A percentile compares a stretch with the other conserved stretches of the same genome.
Evolutionary conservation across 2,888 invertebrate genomes (phyloP).

Genomic region (Eremobia ochroleuca): DNA sequence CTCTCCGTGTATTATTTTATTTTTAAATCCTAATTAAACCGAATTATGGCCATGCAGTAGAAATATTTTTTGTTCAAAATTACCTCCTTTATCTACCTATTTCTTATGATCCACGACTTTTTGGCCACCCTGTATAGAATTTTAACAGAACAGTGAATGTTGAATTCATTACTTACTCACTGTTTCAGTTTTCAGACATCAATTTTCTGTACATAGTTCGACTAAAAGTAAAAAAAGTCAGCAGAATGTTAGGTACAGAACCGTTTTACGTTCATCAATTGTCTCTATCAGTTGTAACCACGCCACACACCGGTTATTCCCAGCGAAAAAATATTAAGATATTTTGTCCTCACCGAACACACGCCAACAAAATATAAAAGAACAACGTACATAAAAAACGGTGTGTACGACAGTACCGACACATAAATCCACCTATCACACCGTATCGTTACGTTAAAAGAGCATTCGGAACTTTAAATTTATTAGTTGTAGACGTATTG

Average conservation of each 20-base stretch:
- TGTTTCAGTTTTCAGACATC: too few relatives aligned
- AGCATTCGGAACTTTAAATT: constrained; percentile 40
- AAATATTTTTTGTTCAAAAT: too few relatives aligned
- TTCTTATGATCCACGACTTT: too few relatives aligned
- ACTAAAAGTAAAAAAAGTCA: background rate
- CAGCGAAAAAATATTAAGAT: background rate
- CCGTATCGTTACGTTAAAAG: constrained; percentile 38
- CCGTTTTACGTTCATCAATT: background rate
- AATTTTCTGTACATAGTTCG: too few relatives aligned
- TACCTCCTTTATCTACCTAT: too few relatives aligned
- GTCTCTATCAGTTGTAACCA: background rate
- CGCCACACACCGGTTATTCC: background rate
- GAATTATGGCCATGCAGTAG: too few relatives aligned
- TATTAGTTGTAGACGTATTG: constrained; percentile 27
- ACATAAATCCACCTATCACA: constrained; percentile 49
- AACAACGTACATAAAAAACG: constrained; percentile 24
- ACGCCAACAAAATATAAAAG: constrained; percentile 27
- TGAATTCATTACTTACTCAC: background rate
- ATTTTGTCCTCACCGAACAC: background rate
- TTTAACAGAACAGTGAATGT: background rate
- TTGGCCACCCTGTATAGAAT: too few relatives aligned
- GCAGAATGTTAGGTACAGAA: background rate
- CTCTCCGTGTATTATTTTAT: background rate
- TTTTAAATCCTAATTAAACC: background rate
- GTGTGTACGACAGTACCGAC: constrained; percentile 11